These are phyloP conservation scores for Candidula unifasciata DNA, from an alignment of 2,888 invertebrate species.

Conservation along the genomic window DNA sequence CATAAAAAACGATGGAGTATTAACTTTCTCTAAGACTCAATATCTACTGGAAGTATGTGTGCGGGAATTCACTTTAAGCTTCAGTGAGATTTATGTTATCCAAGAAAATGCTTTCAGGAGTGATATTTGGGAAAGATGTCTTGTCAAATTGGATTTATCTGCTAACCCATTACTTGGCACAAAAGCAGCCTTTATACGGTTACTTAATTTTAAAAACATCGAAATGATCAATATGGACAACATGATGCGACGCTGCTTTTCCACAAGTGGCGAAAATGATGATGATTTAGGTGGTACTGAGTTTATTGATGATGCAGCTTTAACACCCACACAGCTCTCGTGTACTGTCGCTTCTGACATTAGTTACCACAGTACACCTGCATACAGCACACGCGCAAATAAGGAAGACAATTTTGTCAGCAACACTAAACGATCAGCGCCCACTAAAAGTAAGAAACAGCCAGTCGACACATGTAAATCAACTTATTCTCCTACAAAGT, in stretches of 20 bases:
- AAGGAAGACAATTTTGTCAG: background rate
- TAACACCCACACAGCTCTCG: no score
- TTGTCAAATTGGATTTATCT: slow-evolving; percentile 12
- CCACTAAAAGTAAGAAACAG: background rate
- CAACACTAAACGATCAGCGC: background rate
- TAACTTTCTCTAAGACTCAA: background rate
- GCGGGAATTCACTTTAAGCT: background rate
- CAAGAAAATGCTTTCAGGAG: background rate
- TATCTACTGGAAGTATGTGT: slow-evolving; percentile 35
- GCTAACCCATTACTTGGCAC: background rate
- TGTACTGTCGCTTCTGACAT: background rate
- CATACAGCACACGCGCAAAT: background rate
- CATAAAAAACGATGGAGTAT: background rate
- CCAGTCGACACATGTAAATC: no score
- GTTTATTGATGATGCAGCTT: background rate
- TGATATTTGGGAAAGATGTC: slow-evolving; percentile 8
- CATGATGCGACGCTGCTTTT: background rate
- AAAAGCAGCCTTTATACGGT: background rate
- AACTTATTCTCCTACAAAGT: background rate
- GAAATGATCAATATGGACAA: background rate
- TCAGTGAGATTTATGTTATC: background rate
- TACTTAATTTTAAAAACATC: slow-evolving; percentile 16
- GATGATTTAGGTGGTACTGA: background rate
- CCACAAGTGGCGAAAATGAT: background rate
- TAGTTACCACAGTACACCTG: background rate